These are phyloP conservation scores for Ips typographus DNA, from an alignment of 1,140 invertebrate genomes.

Conservation along the genomic window DNA sequence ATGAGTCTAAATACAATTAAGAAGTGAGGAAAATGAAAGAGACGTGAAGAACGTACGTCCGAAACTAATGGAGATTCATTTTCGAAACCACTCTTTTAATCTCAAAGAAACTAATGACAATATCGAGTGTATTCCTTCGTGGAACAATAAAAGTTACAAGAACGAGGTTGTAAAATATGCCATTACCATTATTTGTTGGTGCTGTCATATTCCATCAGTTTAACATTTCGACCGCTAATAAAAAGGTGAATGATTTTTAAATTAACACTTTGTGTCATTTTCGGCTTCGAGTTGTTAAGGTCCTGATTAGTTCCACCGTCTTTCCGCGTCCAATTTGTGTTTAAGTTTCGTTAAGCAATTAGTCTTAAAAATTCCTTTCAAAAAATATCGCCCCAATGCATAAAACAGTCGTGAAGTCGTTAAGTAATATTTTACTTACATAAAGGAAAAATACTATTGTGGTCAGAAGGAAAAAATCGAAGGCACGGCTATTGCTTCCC, in stretches of 20 bases:
- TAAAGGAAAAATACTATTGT: not conserved
- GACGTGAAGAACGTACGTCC: not conserved
- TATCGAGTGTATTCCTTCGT: constrained; percentile 14
- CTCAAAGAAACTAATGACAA: constrained; percentile 15
- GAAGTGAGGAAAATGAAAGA: not conserved
- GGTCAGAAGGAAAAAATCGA: not conserved
- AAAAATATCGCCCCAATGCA: too few relatives aligned
- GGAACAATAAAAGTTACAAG: constrained; percentile 17
- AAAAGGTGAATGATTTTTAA: constrained; percentile 11
- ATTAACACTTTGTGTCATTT: too few relatives aligned
- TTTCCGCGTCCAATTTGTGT: too few relatives aligned
- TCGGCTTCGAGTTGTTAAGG: too few relatives aligned
- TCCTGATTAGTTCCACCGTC: too few relatives aligned
- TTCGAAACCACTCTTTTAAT: constrained; percentile 3
- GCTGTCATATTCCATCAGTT: constrained; percentile 11
- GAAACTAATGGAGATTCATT: constrained; percentile 1
- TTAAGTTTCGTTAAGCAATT: too few relatives aligned
- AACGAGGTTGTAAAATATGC: constrained; percentile 14
- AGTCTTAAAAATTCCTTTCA: too few relatives aligned
- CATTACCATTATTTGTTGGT: constrained; percentile 8
- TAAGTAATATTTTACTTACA: not conserved
- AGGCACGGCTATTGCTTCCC: not conserved
- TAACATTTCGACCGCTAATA: constrained; percentile 3
- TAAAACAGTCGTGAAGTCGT: too few relatives aligned
- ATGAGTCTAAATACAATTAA: not conserved